Evolutionary conservation across 2,113 vertebrate species (phyloP).

Genomic region (Cynocephalus volans): DNA sequence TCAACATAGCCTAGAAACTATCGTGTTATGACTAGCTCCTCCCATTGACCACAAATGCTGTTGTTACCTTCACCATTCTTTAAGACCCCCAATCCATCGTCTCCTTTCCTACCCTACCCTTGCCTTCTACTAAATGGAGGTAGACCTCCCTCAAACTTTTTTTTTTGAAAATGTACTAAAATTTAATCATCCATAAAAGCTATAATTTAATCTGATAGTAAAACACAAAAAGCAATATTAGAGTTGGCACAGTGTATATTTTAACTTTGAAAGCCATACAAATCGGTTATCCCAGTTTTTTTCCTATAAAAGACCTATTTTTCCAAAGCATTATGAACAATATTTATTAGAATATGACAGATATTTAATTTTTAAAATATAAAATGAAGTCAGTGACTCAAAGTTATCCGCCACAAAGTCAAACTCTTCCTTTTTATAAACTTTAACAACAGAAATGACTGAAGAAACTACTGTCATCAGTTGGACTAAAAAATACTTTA

Average conservation of each 20-base stretch:
- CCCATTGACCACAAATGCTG: background rate
- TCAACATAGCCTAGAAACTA: background rate
- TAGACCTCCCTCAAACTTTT: background rate
- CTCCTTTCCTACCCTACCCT: background rate
- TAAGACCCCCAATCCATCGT: background rate
- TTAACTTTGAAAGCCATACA: background rate
- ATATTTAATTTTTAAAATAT: too few species aligned
- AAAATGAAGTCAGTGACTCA: too few species aligned
- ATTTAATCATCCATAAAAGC: too few species aligned
- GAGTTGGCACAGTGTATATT: background rate
- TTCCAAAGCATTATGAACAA: background rate
- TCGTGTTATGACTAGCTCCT: background rate
- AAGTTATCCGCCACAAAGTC: too few species aligned
- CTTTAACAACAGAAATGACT: background rate
- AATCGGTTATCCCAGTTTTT: background rate
- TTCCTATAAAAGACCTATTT: background rate
- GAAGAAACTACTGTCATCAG: background rate
- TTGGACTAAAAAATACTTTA: slow-evolving; percentile 49
- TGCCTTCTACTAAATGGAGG: background rate
- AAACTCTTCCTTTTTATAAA: slow-evolving; percentile 32
- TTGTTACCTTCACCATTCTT: background rate
- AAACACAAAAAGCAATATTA: too few species aligned
- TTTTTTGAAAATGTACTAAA: too few species aligned
- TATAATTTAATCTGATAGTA: too few species aligned
- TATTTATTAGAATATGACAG: background rate